Base-by-base conservation (phyloP, 2,888 invertebrate genomes). In the Acleris laterana region DNA sequence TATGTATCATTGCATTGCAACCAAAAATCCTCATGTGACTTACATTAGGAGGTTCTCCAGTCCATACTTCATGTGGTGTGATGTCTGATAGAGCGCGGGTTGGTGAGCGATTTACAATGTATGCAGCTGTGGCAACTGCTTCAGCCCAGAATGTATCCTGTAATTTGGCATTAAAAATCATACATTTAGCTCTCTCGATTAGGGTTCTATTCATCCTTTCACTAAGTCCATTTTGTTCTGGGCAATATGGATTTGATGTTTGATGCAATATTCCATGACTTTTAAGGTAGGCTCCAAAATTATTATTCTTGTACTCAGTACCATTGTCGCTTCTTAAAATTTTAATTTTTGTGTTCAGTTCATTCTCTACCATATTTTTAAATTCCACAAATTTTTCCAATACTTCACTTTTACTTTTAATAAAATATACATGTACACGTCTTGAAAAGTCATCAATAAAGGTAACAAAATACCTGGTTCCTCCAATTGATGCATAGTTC, bases 11-110 rank as follows among this genome's bases (percentile, higher is more conserved):
- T n/a, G 44, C 44, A 16, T 3, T 63, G 19, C 72, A 71, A 17
- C 85, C 87, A 76, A 89, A 88, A 19, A 78, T 71, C 63, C 72
- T 73, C 19, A 87, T 60, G 19, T 80, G 71, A 46, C 68, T 65
- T 7, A 87, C 28, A 59, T 80, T 64, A 4, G 67, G 69, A 13
- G 11, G 20, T 20, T 53, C 19, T 17, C 38, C 53, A 17, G 32
- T 53, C 53, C 53, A 38, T 9, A 53, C 19, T 20, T 38, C 32
- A 4, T 53, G 11, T 17, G 53, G 53, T 2, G 56, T 56, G 25
- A 44, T 44, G 44, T 56, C 20, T 1, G 20, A 11, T 9, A 56
- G 44, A 44, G 56, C 56, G 1, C 17, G 20, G 4, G 56, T 46
- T 1, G 56, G 56, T n/a, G 56, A 56, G 4, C 56, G 44, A 13